Conservation (phyloP, 2,888 invertebrate genomes). For the Melieria picta region DNA sequence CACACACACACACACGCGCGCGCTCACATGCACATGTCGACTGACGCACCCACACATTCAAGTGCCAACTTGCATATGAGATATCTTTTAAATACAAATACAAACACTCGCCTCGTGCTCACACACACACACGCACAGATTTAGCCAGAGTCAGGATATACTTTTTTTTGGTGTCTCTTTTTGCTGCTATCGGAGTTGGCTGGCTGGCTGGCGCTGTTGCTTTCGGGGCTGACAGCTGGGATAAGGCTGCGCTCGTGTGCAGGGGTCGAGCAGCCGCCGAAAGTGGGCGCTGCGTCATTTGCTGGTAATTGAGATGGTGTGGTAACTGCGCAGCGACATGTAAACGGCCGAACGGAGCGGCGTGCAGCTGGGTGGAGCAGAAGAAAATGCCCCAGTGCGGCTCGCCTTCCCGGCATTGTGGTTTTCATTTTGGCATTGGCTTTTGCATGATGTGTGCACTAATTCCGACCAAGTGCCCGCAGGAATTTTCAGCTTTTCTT, state of each 20-base stretch:
- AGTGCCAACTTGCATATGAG: slow-evolving; percentile 38
- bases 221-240: neutral
- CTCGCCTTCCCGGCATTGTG: neutral
- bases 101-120: slow-evolving; percentile 38
- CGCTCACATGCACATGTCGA: slow-evolving; percentile 26
- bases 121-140: neutral
- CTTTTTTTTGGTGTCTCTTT: neutral
- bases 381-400: too few species aligned
- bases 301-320: too few species aligned
- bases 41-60: slow-evolving; percentile 48
- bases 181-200: neutral
- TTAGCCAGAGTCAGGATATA: neutral
- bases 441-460: slow-evolving; percentile 23
- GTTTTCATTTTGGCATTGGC: slow-evolving; percentile 4
- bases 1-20: slow-evolving; percentile 34
- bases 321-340: too few species aligned
- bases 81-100: slow-evolving; percentile 51
- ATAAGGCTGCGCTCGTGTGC: neutral
- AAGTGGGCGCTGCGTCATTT: too few species aligned
- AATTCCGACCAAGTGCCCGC: slow-evolving; percentile 42
- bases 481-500: slow-evolving; percentile 28
- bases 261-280: too few species aligned
- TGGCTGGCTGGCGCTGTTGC: neutral
- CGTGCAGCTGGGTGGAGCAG: too few species aligned
- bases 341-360: too few species aligned